Evolutionary conservation across 2,888 invertebrate species (phyloP).

Genomic region (Apodemia zela): DNA sequence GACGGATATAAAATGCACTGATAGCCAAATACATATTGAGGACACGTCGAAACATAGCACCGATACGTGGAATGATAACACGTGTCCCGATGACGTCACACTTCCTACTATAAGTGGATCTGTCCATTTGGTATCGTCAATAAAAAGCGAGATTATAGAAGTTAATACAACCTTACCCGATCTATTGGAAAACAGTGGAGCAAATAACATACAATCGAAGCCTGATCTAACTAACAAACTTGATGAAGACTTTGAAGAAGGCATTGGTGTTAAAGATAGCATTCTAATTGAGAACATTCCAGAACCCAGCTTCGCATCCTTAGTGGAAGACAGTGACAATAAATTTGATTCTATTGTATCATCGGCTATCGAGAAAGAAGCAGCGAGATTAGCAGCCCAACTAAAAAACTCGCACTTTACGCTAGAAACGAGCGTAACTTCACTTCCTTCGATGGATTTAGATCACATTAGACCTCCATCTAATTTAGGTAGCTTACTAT

Average conservation of each 20-base stretch:
- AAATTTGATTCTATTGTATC: conserved; percentile 83
- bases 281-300: conserved; percentile 48
- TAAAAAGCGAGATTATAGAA: conserved; percentile 80
- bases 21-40: conserved; percentile 33
- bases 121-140: conserved; percentile 85
- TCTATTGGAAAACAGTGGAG: conserved; percentile 62
- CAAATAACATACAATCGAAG: conserved; percentile 44
- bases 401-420: conserved; percentile 50
- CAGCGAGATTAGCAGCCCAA: conserved; percentile 82
- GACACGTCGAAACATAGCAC: conserved; percentile 48
- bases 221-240: conserved; percentile 65
- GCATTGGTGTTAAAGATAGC: conserved; percentile 36
- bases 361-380: conserved; percentile 87
- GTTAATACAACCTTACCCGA: conserved; percentile 58
- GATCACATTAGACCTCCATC: conserved; percentile 90
- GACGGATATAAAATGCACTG: conserved; percentile 50
- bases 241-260: conserved; percentile 40
- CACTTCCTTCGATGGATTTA: conserved; percentile 83
- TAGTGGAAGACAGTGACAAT: conserved; percentile 73
- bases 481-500: conserved; percentile 84
- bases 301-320: conserved; percentile 58
- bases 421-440: conserved; percentile 82
- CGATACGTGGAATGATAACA: conserved; percentile 91
- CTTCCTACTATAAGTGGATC: conserved; percentile 91
- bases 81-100: conserved; percentile 88